Conservation (phyloP, 92 coral and sea anemone genomes). For the Muricea muricata region DNA sequence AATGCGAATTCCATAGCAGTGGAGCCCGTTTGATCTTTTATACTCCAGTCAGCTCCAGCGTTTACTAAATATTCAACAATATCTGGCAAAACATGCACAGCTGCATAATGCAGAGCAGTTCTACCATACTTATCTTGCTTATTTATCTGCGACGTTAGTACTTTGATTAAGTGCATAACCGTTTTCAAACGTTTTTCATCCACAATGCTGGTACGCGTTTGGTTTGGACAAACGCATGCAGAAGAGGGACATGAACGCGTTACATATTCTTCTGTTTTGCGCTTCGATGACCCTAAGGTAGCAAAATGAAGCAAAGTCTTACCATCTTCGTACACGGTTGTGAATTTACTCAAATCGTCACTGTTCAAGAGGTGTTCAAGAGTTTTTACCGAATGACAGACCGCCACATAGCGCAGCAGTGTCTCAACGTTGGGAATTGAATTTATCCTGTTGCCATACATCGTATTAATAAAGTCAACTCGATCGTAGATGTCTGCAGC, state of each 20-base stretch:
- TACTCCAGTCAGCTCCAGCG: constrained; percentile 24
- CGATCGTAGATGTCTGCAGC: constrained; percentile 68
- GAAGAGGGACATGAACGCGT: not conserved
- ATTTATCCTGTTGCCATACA: constrained; percentile 17
- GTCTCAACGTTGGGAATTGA: not conserved
- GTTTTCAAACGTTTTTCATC: constrained; percentile 26
- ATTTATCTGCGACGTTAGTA: constrained; percentile 9
- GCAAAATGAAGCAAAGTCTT: constrained; percentile 66
- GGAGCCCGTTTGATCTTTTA: constrained; percentile 37
- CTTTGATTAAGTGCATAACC: constrained; percentile 4
- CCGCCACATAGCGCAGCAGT: not conserved
- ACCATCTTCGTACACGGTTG: constrained; percentile 30
- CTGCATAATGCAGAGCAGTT: constrained; percentile 70
- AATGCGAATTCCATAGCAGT: constrained; percentile 55
- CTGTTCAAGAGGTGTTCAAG: not conserved
- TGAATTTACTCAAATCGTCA: not conserved
- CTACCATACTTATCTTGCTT: constrained; percentile 53
- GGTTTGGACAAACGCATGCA: not conserved
- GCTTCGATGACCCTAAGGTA: constrained; percentile 24
- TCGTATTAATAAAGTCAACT: constrained; percentile 1
- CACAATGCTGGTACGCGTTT: not conserved
- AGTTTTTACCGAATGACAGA: not conserved
- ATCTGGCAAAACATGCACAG: constrained; percentile 57
- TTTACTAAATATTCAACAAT: constrained; percentile 48
- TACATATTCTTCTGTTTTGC: not conserved